Evolutionary conservation across 2,797 vertebrate genomes (phyloP).

Genomic region (Eulemur albifrons): DNA sequence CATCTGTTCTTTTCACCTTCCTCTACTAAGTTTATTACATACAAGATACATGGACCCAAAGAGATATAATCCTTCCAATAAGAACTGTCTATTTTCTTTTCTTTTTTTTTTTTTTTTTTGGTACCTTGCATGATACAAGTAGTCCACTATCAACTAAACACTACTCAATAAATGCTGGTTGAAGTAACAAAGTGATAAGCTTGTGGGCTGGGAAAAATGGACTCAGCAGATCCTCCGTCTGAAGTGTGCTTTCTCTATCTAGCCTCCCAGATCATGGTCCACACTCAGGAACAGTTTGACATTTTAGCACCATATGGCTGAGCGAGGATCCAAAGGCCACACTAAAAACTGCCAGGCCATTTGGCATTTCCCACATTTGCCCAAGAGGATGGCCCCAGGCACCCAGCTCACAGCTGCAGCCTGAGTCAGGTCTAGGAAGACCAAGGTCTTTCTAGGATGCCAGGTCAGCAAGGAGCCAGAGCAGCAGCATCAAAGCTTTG

Average conservation of each 20-base stretch:
- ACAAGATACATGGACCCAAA: neutral
- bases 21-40: neutral
- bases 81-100: neutral
- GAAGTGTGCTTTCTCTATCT: neutral
- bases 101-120: neutral
- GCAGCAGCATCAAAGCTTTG: neutral
- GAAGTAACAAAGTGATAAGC: neutral
- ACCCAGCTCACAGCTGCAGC: slow-evolving; percentile 24
- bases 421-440: slow-evolving; percentile 1
- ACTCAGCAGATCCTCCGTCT: neutral
- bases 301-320: slow-evolving; percentile 73
- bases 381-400: neutral
- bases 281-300: slow-evolving; percentile 59
- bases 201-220: neutral
- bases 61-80: neutral
- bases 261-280: neutral
- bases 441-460: neutral
- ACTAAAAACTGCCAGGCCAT: slow-evolving; percentile 49
- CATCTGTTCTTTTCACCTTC: neutral
- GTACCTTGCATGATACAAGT: neutral
- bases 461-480: slow-evolving; percentile 35
- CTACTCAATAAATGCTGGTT: neutral
- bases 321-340: slow-evolving; percentile 65
- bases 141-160: neutral
- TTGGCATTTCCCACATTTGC: slow-evolving; percentile 56